Evolutionary conservation across 2,113 vertebrate genomes (phyloP).

Genomic region (Carettochelys insculpta): DNA sequence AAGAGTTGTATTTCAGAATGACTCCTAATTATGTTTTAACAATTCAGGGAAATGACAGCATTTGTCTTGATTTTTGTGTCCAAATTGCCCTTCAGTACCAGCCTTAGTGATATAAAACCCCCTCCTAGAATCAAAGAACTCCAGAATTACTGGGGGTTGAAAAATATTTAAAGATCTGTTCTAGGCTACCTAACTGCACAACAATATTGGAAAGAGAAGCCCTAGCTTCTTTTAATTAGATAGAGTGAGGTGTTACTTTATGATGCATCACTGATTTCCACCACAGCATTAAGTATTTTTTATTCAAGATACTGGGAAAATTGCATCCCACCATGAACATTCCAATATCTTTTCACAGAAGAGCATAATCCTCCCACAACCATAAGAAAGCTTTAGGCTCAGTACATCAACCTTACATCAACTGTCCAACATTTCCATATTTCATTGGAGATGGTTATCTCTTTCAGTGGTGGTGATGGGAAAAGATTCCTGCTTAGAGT

Average conservation of each 20-base stretch:
- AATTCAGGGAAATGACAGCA: constrained; percentile 41
- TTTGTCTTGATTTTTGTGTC: not conserved
- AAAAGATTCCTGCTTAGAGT: not conserved
- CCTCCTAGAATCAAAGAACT: constrained; percentile 21
- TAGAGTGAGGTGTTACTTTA: not conserved
- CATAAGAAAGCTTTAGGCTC: not conserved
- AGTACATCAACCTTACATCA: not conserved
- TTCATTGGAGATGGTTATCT: not conserved
- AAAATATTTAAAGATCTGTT: constrained; percentile 38
- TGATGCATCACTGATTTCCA: not conserved
- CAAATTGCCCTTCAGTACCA: constrained; percentile 46
- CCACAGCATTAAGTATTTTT: not conserved
- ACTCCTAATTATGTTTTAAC: constrained; percentile 48
- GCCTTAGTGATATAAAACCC: constrained; percentile 18
- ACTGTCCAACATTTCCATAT: not conserved
- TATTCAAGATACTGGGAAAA: not conserved
- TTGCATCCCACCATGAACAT: not conserved
- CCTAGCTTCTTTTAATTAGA: not conserved
- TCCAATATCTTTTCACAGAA: not conserved
- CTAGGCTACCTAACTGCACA: constrained; percentile 13
- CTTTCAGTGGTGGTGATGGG: not conserved
- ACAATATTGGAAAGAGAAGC: not conserved
- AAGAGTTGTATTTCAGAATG: not conserved
- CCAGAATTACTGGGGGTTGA: constrained; percentile 34
- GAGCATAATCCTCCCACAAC: not conserved